A percentile compares a stretch with the other conserved stretches of the same genome.
Evolutionary conservation across 1,140 invertebrate species (phyloP).

Genomic region (Solenopsis fugax): DNA sequence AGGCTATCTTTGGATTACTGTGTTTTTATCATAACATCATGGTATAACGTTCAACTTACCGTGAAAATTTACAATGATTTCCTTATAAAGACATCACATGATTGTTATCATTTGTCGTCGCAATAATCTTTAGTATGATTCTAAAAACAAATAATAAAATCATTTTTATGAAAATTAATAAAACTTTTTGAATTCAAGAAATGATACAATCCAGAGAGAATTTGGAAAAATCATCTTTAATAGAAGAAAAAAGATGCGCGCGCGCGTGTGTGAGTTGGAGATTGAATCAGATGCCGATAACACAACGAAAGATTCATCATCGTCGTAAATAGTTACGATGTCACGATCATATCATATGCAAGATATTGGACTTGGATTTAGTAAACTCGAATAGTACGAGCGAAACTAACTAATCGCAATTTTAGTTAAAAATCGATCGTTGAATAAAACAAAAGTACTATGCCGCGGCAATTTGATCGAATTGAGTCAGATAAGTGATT

Average conservation of each 20-base stretch:
- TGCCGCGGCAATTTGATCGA: not conserved
- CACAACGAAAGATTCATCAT: constrained; percentile 37
- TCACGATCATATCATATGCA: not conserved
- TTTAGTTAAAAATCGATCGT: not conserved
- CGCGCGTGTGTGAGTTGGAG: no score
- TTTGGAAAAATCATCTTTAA: not conserved
- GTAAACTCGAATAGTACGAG: not conserved
- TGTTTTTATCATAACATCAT: not conserved
- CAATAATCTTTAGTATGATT: not conserved
- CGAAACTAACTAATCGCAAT: not conserved
- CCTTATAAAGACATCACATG: not conserved
- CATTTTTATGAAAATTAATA: not conserved
- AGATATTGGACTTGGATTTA: not conserved
- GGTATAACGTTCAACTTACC: not conserved
- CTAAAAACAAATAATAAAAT: not conserved
- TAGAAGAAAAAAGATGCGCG: no score
- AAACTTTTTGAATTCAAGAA: not conserved
- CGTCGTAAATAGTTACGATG: constrained; percentile 37
- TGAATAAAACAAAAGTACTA: constrained; percentile 27
- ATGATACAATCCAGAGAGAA: no score
- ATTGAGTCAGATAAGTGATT: not conserved
- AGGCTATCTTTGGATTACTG: not conserved
- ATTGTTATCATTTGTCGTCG: not conserved
- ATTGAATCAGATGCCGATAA: constrained; percentile 27
- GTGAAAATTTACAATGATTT: no score